Percentiles rank a stretch among this genome's conserved stretches.
Evolutionary conservation across 2,888 invertebrate genomes (phyloP).

Genomic region (Agrotis ipsilon): DNA sequence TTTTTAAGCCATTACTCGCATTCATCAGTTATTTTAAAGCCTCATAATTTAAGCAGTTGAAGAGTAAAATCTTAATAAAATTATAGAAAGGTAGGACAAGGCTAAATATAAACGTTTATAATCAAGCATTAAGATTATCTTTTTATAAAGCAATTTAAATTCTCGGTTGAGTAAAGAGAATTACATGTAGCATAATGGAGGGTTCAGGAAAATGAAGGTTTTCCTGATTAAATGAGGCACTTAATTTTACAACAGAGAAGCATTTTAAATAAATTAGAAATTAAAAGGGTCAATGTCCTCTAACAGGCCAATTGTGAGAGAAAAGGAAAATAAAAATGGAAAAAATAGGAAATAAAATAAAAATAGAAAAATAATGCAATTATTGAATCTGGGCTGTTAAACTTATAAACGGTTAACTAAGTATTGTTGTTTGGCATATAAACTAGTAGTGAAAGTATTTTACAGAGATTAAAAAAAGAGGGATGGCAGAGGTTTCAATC

Average conservation of each 20-base stretch:
- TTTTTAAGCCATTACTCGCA: neutral
- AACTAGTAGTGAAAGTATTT: no score
- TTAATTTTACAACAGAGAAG: no score
- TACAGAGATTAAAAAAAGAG: no score
- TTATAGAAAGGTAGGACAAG: constrained; percentile 39
- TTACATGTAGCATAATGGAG: neutral
- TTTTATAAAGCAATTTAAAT: constrained; percentile 34
- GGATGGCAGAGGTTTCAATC: neutral
- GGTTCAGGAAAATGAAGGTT: neutral
- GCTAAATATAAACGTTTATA: constrained; percentile 1
- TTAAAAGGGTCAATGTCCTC: neutral
- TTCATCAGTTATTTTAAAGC: neutral
- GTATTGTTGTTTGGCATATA: neutral
- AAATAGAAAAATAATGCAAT: no score
- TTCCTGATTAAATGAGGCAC: neutral
- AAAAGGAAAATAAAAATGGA: neutral
- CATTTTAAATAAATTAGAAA: neutral
- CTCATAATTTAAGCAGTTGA: neutral
- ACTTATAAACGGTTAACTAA: no score
- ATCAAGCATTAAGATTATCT: constrained; percentile 8
- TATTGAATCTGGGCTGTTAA: neutral
- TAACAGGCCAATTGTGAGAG: no score
- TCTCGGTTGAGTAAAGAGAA: constrained; percentile 28
- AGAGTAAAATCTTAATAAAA: constrained; percentile 14
- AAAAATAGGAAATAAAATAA: no score